Conservation (phyloP, 2,888 invertebrate species). For the Sphaerophoria rueppellii region DNA sequence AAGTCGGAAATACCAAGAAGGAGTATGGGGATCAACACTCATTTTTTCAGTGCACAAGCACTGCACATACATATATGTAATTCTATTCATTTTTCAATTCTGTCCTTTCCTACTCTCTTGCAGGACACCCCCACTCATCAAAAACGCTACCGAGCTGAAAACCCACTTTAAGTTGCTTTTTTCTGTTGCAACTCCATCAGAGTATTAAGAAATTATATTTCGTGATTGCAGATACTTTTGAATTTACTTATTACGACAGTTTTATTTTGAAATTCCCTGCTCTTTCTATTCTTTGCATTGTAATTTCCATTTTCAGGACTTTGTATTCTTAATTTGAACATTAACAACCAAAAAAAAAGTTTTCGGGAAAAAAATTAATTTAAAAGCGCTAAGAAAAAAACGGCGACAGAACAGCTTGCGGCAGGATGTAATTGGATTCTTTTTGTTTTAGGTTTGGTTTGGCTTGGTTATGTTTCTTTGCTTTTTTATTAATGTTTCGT, state of each 20-base stretch:
- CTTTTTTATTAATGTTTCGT: not conserved
- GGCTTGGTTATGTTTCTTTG: not conserved
- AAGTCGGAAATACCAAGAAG: constrained; percentile 42
- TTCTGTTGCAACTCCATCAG: constrained; percentile 36
- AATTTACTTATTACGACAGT: constrained; percentile 70
- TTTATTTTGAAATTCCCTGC: constrained; percentile 54
- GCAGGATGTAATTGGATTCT: constrained; percentile 68
- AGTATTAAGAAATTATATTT: constrained; percentile 72
- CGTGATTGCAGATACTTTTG: constrained; percentile 73
- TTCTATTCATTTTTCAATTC: constrained; percentile 26
- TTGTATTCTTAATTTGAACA: constrained; percentile 68
- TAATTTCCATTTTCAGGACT: constrained; percentile 67
- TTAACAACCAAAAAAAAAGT: constrained; percentile 47
- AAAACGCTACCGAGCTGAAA: constrained; percentile 1
- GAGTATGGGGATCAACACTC: constrained; percentile 59
- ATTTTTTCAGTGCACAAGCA: constrained; percentile 53
- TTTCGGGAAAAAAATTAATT: constrained; percentile 23
- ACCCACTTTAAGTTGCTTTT: constrained; percentile 29
- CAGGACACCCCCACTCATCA: not conserved
- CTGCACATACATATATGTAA: constrained; percentile 40
- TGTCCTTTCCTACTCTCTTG: not conserved
- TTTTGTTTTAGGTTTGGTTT: constrained; percentile 51
- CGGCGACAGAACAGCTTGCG: constrained; percentile 68
- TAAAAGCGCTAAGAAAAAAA: constrained; percentile 50
- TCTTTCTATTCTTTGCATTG: constrained; percentile 40